Base-by-base conservation (phyloP, 2,113 vertebrate genomes). In the Neodon shergylaensis region DNA sequence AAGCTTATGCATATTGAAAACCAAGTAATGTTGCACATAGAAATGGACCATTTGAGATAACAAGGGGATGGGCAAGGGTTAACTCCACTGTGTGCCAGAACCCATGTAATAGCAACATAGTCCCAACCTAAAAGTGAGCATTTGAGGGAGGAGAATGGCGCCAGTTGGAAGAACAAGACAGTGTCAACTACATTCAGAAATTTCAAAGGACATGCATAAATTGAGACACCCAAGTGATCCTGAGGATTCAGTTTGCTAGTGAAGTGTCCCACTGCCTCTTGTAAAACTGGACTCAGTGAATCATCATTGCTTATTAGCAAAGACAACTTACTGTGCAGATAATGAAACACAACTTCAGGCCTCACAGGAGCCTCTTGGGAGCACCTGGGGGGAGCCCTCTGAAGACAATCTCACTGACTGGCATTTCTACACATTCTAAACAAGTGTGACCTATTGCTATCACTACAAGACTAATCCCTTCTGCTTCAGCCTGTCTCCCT, bases 161-260 rank as follows among this genome's bases (percentile, higher is more conserved):
- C 21, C 86, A 82, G 82, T 36, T 47, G 42, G 28, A 81, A 5
- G 33, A 90, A 8, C 14, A 42, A 94, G 33, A 39, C 0, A 77
- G 58, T 17, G 66, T 58, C 70, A 61, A 21, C 90, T 87, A 90
- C 90, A 92, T 19, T 77, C 31, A 73, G 81, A 68, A n/a, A 84
- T 74, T 84, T 94, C 82, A 65, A 91, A 94, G 65, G 52, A 42
- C 66, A n/a, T 54, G 31, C 84, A 91, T 91, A 85, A 96, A 90
- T 90, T 54, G 76, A 24, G 61, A 92, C 42, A 58, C 28, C 44
- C 52, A 93, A 96, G 63, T 86, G 88, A 95, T 49, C 49, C 78
- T 88, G 58, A 86, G 68, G 58, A 79, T 1, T 58, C 28, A 26
- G 36, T 2, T 9, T 54, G 26, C 47, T 79, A 65, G 70, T 33